Conservation (phyloP, 2,797 vertebrate species). For the Rhynchonycteris naso region DNA sequence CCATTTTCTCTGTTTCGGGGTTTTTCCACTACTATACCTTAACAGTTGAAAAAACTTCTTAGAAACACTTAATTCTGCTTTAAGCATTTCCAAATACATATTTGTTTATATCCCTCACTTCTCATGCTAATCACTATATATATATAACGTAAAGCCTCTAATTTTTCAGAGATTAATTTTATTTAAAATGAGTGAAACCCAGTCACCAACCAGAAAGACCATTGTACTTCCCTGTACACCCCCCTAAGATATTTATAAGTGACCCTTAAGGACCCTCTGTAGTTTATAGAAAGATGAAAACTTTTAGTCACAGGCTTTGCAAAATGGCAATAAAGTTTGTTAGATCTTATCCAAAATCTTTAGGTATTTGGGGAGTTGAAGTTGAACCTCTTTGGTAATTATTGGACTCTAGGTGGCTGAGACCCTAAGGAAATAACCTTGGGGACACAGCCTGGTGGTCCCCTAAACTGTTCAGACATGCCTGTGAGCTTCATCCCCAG, state of each 20-base stretch:
- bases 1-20: background rate
- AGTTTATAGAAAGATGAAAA: background rate
- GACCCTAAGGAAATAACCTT: background rate
- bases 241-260: background rate
- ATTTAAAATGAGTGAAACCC: background rate
- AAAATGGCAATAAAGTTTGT: background rate
- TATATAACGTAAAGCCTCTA: background rate
- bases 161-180: conserved; percentile 29
- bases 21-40: background rate
- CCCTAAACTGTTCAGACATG: background rate
- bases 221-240: background rate
- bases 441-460: background rate
- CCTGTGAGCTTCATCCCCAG: too few species aligned
- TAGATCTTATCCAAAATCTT: background rate
- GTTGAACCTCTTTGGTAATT: background rate
- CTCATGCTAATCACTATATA: background rate
- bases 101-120: background rate
- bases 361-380: background rate
- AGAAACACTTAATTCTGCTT: background rate
- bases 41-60: background rate
- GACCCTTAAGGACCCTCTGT: background rate
- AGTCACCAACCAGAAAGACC: background rate
- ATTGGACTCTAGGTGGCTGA: background rate
- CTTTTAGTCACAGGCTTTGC: background rate
- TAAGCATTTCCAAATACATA: background rate